Conservation (phyloP, 2,797 vertebrate genomes). For the Alectoris magna region DNA sequence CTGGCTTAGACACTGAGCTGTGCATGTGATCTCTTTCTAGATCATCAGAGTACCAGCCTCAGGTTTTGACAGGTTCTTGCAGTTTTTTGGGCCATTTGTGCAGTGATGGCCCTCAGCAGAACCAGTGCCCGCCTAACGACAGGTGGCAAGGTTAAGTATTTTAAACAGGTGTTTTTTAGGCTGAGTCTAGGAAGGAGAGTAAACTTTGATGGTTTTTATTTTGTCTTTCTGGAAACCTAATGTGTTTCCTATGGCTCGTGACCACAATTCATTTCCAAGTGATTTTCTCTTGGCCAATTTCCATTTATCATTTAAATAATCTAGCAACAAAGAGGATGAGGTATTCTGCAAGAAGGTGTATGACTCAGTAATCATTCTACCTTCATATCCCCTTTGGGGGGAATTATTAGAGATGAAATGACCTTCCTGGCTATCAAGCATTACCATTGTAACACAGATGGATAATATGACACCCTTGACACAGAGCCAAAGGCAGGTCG, state of each 20-base stretch:
- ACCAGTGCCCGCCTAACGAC: neutral
- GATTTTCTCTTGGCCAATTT: conserved; percentile 62
- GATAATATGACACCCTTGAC: conserved; percentile 65
- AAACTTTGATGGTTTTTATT: conserved; percentile 58
- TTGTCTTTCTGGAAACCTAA: conserved; percentile 64
- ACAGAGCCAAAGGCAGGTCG: conserved; percentile 59
- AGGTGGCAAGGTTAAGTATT: neutral
- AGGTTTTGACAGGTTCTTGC: neutral
- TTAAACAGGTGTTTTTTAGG: conserved; percentile 10
- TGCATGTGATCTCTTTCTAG: neutral
- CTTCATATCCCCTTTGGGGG: conserved; percentile 63
- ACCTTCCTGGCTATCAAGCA: conserved; percentile 62
- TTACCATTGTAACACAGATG: conserved; percentile 24
- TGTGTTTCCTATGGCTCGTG: conserved; percentile 54
- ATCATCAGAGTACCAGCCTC: neutral
- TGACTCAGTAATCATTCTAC: conserved; percentile 64
- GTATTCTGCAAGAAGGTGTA: conserved; percentile 45
- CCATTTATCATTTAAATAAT: conserved; percentile 73
- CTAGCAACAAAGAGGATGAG: conserved; percentile 65
- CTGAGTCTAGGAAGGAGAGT: conserved; percentile 9
- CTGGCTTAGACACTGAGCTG: neutral
- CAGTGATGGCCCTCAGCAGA: neutral
- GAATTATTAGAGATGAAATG: conserved; percentile 64
- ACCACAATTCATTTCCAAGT: conserved; percentile 63
- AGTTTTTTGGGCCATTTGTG: neutral